phyloP scores from a whole-genome alignment of 2,888 invertebrate species.

The Oscheius onirici region DNA sequence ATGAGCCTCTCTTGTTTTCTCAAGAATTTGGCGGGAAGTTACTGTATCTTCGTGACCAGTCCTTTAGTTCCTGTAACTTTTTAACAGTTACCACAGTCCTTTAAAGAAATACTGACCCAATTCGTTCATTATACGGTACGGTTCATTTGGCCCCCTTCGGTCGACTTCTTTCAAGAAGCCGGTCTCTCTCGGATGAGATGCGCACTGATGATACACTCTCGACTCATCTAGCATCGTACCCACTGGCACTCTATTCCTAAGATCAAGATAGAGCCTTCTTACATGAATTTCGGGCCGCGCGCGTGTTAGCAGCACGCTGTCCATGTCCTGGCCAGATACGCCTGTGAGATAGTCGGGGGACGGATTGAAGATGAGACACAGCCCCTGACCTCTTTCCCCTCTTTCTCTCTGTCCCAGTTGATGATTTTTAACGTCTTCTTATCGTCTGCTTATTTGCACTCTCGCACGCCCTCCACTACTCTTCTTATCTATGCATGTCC shows the following conservation, averaged over 20 bases:
- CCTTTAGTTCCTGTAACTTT: no score
- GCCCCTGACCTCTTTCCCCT: slow-evolving; percentile 8
- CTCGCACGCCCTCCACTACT: not conserved
- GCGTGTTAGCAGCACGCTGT: slow-evolving; percentile 3
- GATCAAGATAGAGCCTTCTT: slow-evolving; percentile 26
- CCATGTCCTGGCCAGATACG: slow-evolving; percentile 22
- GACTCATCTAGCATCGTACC: slow-evolving; percentile 1
- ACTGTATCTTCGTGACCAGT: no score
- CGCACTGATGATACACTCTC: slow-evolving; percentile 5
- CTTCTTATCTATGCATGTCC: no score
- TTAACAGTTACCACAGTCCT: no score
- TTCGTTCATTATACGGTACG: no score
- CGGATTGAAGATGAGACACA: slow-evolving; percentile 1
- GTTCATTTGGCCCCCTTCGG: no score
- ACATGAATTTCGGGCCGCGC: slow-evolving; percentile 22
- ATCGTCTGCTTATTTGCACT: not conserved
- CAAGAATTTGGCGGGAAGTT: no score
- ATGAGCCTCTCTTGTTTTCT: no score
- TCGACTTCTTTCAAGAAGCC: not conserved
- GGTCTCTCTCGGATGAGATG: not conserved
- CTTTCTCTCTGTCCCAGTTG: not conserved
- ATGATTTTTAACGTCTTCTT: no score
- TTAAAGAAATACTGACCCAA: no score
- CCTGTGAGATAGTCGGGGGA: slow-evolving; percentile 1
- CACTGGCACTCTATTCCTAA: slow-evolving; percentile 5